Base-by-base conservation (phyloP, 2,797 vertebrate species). In the Orestias chungarensis region DNA sequence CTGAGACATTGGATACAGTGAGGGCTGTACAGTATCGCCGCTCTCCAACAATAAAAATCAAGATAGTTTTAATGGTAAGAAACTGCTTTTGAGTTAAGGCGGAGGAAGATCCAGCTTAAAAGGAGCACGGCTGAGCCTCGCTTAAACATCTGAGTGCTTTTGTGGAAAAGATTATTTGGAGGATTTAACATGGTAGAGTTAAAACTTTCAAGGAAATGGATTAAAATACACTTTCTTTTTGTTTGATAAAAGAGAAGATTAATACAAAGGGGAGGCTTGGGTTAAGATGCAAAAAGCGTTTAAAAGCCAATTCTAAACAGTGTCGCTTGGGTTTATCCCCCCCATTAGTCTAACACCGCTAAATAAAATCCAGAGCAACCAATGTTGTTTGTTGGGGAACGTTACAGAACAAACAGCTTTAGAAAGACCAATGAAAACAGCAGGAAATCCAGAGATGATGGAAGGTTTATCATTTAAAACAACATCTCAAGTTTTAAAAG, bases 1-100 rank as follows among this genome's bases (percentile, higher is more conserved):
- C 68, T 49, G 15, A 73, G 70, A 66, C 3, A 43, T n/a, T 4
- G 15, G 3, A 69, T 73, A 66, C 73, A 71, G 68, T 75, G 29
- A 15, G 6, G n/a, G 33, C 11, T 59, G 18, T 40, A 47, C 80
- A 75, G 72, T 67, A 74, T 71, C 20, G 38, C 71, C 33, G 25
- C 43, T 76, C 52, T 10, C 55, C 23, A 14, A 59, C 23, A 10
- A 40, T 18, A 40, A 62, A 38, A 62, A 40, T n/a, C 35, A 33
- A 62, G 11, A 40, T 40, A n/a, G 35, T 40, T 62, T 40, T 59
- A 59, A 59, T 23, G 29, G 18, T 35, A 35, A 59, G 31, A 59
- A 40, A 40, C 14, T 40, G 59, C 59, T 62, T 40, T 62, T 15
- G 3, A 40, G 35, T 14, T n/a, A 0, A 61, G 50, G 50, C 27